Conservation (phyloP, 2,113 vertebrate species). For the Dissostichus mawsoni region DNA sequence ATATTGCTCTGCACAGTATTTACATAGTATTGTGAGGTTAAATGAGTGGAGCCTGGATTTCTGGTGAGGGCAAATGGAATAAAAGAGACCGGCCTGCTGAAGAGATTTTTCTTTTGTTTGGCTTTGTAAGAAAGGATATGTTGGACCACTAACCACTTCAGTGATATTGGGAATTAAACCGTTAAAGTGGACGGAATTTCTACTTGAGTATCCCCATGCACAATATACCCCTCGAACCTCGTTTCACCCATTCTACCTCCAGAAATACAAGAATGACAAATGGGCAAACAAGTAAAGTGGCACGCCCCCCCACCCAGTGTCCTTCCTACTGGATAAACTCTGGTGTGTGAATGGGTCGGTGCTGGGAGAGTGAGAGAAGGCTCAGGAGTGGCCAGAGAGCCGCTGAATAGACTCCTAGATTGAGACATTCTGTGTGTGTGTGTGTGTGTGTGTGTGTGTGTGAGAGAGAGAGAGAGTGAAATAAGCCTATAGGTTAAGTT, state of each 20-base stretch:
- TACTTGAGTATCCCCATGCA: neutral
- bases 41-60: conserved; percentile 57
- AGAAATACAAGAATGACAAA: conserved; percentile 20
- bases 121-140: conserved; percentile 37
- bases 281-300: conserved; percentile 45
- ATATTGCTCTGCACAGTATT: conserved; percentile 56
- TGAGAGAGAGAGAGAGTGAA: too few species aligned
- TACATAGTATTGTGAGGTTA: conserved; percentile 65
- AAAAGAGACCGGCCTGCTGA: conserved; percentile 18
- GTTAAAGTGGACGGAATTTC: conserved; percentile 31
- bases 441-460: neutral
- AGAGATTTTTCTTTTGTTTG: conserved; percentile 51
- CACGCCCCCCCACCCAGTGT: neutral
- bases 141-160: neutral
- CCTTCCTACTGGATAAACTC: conserved; percentile 37
- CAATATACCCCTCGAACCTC: conserved; percentile 7
- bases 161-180: conserved; percentile 36
- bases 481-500: neutral
- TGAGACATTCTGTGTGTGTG: conserved; percentile 53
- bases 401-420: conserved; percentile 55
- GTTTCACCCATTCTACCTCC: neutral
- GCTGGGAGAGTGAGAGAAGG: conserved; percentile 44
- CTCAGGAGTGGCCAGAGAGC: conserved; percentile 47
- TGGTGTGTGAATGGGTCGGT: conserved; percentile 32
- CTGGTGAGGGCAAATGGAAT: conserved; percentile 37